A percentile compares a stretch with the other conserved stretches of the same genome.
phyloP scores from a whole-genome alignment of 2,888 invertebrate genomes.

The Drosophila acutilabella region DNA sequence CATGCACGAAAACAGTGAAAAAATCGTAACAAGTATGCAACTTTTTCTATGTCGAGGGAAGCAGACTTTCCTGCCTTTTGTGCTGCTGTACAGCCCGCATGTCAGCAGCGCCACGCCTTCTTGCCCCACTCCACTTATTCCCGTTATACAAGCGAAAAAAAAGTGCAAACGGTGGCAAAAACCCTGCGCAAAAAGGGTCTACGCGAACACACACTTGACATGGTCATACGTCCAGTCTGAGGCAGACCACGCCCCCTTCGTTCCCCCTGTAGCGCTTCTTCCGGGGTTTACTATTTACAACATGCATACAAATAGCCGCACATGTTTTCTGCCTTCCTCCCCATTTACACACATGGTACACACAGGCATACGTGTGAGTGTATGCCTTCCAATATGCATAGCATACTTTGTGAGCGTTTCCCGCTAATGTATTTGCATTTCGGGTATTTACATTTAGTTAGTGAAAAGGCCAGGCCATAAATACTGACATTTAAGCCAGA shows the following conservation, averaged over 20 bases:
- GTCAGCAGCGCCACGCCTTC: not conserved
- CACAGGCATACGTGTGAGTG: conserved; percentile 4
- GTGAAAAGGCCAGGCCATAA: conserved; percentile 25
- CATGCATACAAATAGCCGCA: conserved; percentile 53
- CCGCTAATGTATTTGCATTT: conserved; percentile 72
- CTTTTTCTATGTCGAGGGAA: conserved; percentile 38
- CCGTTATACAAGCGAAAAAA: conserved; percentile 25
- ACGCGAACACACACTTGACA: conserved; percentile 55
- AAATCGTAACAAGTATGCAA: conserved; percentile 44
- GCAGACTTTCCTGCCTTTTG: conserved; percentile 24
- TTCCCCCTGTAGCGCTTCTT: not conserved
- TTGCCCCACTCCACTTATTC: conserved; percentile 3
- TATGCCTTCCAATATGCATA: conserved; percentile 34
- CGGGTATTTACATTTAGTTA: conserved; percentile 63
- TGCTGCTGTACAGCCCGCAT: conserved; percentile 43
- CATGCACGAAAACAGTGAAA: conserved; percentile 4
- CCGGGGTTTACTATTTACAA: conserved; percentile 46
- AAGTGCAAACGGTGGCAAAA: conserved; percentile 37
- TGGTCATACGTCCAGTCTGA: conserved; percentile 67
- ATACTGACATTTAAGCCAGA: conserved; percentile 29
- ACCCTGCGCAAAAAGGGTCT: conserved; percentile 15
- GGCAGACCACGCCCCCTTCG: conserved; percentile 6
- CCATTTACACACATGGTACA: conserved; percentile 6
- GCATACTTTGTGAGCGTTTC: conserved; percentile 55
- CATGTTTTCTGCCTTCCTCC: conserved; percentile 9